These are phyloP conservation scores for Arnoldichthys spilopterus DNA, from an alignment of 2,797 vertebrate species.

Conservation along the genomic window DNA sequence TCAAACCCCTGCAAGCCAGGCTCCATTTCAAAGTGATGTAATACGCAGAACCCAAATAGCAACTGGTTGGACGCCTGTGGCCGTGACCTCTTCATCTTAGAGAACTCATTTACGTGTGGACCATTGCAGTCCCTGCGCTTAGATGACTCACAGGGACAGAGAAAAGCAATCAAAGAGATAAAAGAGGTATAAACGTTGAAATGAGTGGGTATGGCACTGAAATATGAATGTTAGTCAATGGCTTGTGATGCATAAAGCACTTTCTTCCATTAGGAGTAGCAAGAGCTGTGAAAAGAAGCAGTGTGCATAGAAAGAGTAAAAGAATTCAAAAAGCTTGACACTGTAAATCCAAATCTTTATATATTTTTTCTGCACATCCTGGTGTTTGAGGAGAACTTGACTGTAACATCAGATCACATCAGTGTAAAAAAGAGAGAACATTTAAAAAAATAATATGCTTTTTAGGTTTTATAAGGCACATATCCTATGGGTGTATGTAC, in stretches of 20 bases:
- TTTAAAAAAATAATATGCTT: too few species aligned
- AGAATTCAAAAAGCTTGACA: not conserved
- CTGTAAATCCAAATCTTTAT: not conserved
- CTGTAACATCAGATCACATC: too few species aligned
- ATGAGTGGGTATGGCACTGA: conserved; percentile 34
- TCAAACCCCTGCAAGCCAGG: conserved; percentile 59
- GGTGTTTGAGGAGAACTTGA: too few species aligned
- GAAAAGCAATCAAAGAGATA: conserved; percentile 64
- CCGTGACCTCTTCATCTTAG: conserved; percentile 71
- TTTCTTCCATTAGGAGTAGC: conserved; percentile 27
- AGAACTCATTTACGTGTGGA: conserved; percentile 73
- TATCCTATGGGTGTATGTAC: too few species aligned
- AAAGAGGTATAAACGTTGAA: conserved; percentile 62
- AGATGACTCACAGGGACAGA: conserved; percentile 70
- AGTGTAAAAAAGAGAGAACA: too few species aligned
- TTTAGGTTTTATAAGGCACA: too few species aligned
- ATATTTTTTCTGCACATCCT: not conserved
- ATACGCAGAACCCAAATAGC: conserved; percentile 71
- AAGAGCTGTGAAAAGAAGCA: conserved; percentile 7
- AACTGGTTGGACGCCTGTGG: conserved; percentile 70
- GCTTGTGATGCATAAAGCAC: conserved; percentile 57
- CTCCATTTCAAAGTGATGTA: conserved; percentile 75
- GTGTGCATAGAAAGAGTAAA: not conserved
- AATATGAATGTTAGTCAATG: conserved; percentile 54
- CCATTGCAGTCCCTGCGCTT: conserved; percentile 67